Conservation (phyloP, 2,888 invertebrate species). For the Pollenia griseotomentosa region DNA sequence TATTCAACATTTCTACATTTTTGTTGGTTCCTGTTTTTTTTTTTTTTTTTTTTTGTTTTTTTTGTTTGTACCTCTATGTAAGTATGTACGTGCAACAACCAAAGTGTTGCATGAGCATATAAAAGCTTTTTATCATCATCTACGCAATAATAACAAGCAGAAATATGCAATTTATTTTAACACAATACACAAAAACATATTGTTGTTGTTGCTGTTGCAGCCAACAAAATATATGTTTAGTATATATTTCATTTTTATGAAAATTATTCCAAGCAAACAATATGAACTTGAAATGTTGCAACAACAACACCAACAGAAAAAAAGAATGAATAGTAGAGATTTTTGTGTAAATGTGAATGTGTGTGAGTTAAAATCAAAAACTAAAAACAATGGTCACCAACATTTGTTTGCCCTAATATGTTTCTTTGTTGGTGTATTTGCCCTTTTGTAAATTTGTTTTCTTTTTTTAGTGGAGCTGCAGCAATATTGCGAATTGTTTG, state of each 20-base stretch:
- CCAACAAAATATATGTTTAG: conserved; percentile 47
- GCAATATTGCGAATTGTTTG: conserved; percentile 73
- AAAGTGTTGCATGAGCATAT: conserved; percentile 70
- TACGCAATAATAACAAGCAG: conserved; percentile 62
- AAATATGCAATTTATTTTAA: conserved; percentile 63
- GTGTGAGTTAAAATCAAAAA: conserved; percentile 36
- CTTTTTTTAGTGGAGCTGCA: conserved; percentile 48
- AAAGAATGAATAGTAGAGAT: conserved; percentile 5
- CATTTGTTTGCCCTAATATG: conserved; percentile 33
- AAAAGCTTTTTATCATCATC: conserved; percentile 74
- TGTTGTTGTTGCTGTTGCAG: conserved; percentile 45
- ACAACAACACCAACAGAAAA: background rate
- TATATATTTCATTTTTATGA: conserved; percentile 67
- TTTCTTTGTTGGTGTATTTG: background rate
- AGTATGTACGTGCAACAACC: conserved; percentile 16
- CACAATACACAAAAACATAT: conserved; percentile 64
- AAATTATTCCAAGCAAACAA: conserved; percentile 60
- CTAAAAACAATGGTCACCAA: conserved; percentile 66
- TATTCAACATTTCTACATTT: conserved; percentile 26
- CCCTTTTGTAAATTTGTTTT: background rate
- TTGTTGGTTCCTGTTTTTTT: conserved; percentile 51
- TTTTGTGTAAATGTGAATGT: conserved; percentile 11
- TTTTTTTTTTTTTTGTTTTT: conserved; percentile 1
- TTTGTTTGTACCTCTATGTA: background rate
- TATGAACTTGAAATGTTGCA: conserved; percentile 71